These are phyloP conservation scores for Erpobdella octoculata DNA, from an alignment of 2,888 invertebrate species.

Conservation along the genomic window DNA sequence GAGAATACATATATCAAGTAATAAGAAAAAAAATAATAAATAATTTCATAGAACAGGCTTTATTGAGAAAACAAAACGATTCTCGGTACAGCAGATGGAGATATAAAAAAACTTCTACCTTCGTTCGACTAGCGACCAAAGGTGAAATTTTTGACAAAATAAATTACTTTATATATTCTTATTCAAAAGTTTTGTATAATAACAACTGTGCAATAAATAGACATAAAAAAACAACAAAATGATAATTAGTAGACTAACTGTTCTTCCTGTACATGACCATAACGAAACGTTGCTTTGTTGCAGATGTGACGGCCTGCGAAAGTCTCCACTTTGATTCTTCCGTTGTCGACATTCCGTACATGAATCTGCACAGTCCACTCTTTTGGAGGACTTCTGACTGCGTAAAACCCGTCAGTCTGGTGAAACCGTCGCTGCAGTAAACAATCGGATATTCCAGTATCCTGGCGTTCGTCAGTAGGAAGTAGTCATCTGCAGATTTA, in stretches of 20 bases:
- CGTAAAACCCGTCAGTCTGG: slow-evolving; percentile 95
- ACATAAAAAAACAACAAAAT: neutral
- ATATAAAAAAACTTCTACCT: no score
- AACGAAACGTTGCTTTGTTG: slow-evolving; percentile 75
- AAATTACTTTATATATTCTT: no score
- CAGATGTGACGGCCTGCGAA: slow-evolving; percentile 70
- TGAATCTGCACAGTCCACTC: slow-evolving; percentile 69
- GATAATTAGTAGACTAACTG: neutral
- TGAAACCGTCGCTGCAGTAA: slow-evolving; percentile 99
- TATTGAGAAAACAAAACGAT: no score
- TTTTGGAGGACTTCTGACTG: slow-evolving; percentile 85
- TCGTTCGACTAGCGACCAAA: no score
- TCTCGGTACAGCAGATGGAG: no score
- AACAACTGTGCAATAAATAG: no score
- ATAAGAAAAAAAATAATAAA: no score
- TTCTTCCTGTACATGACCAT: slow-evolving; percentile 92
- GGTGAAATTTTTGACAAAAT: no score
- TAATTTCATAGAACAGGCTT: no score
- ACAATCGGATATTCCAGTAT: slow-evolving; percentile 97
- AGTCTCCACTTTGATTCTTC: slow-evolving; percentile 86
- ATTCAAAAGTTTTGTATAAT: no score
- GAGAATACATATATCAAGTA: no score
- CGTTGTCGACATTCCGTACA: slow-evolving; percentile 98
- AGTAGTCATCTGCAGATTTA: slow-evolving; percentile 49
- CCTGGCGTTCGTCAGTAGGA: slow-evolving; percentile 97